Conservation (phyloP, 1,140 invertebrate genomes). For the Listronotus bonariensis region DNA sequence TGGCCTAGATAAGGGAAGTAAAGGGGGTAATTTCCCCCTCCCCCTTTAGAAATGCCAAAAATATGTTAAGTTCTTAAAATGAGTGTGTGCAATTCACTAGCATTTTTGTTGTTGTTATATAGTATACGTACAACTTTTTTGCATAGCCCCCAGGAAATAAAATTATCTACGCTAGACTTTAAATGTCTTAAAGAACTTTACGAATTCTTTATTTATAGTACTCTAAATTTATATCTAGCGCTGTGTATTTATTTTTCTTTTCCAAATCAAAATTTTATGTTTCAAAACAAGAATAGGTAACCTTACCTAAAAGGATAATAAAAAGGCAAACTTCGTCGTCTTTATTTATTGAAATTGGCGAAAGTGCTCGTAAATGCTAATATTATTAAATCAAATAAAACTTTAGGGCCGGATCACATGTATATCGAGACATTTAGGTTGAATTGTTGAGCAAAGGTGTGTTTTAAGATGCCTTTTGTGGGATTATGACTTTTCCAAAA, state of each 20-base stretch:
- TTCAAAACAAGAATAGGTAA: neutral
- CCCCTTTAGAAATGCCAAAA: too few relatives aligned
- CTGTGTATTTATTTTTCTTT: neutral
- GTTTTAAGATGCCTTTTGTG: conserved; percentile 26
- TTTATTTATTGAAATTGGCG: conserved; percentile 19
- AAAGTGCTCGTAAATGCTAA: conserved; percentile 25
- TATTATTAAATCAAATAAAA: conserved; percentile 34
- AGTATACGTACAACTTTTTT: too few relatives aligned
- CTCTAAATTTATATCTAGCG: too few relatives aligned
- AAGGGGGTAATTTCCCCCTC: too few relatives aligned
- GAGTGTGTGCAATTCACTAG: too few relatives aligned
- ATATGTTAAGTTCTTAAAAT: too few relatives aligned
- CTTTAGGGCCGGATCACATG: conserved; percentile 26
- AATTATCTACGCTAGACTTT: too few relatives aligned
- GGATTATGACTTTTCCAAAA: conserved; percentile 20
- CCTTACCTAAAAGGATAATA: neutral
- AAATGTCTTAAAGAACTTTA: too few relatives aligned
- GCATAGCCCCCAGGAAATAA: too few relatives aligned
- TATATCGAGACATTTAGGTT: conserved; percentile 26
- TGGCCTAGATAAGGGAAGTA: too few relatives aligned
- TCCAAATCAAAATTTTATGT: conserved; percentile 1
- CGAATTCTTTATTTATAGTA: too few relatives aligned
- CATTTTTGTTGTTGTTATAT: too few relatives aligned
- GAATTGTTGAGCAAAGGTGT: conserved; percentile 29
- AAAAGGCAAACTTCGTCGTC: conserved; percentile 3